Evolutionary conservation across 2,113 vertebrate genomes (phyloP), one percentile per base, ranked within the genome.

Genomic region (Mionectes macconnelli): DNA sequence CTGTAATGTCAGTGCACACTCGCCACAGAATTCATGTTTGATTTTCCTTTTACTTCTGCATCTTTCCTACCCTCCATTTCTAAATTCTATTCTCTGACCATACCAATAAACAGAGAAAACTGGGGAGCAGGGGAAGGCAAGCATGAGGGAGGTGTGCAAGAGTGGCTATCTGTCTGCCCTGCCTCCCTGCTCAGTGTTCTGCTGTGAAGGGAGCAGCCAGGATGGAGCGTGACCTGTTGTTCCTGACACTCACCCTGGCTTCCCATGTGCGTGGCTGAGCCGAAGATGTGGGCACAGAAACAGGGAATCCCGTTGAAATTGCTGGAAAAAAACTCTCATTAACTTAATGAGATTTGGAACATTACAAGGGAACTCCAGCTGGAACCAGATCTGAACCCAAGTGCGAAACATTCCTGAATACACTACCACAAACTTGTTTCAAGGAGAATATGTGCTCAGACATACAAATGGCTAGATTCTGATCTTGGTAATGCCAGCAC

Each of bases 311-410:
- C 92, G 1, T 84, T 95, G 92, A 91, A 95, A 95, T 94, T 90
- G 89, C 69, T 96, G 84, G 90, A 53, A 93, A 95, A 95, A 92
- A 72, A 3, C 77, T 62, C 92, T 96, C 80, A 96, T 96, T 97
- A 94, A 97, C 85, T 94, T 96, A 97, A 94, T 97, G 94, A 92
- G 94, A 92, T 96, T 96, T 94, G 96, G 93, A 96, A 94, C 94
- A 94, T 90, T 95, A 90, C 88, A 87, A 95, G 95, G 96, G 96
- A 96, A 96, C 92, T 97, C 96, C 94, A 95, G 90, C 86, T 96
- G 96, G 94, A 97, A 96, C 93, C 63, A 96, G 96, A 95, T 96
- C 92, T 95, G 88, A 94, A 96, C 93, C 56, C 2, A 9, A 89
- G 86, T 45, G 49, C 2, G 10, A 96, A 95, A 81, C 94, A 92